Percentiles rank a stretch among this genome's conserved stretches.
phyloP scores from a whole-genome alignment of 1,140 invertebrate genomes.

The Chironomus striatipennis region DNA sequence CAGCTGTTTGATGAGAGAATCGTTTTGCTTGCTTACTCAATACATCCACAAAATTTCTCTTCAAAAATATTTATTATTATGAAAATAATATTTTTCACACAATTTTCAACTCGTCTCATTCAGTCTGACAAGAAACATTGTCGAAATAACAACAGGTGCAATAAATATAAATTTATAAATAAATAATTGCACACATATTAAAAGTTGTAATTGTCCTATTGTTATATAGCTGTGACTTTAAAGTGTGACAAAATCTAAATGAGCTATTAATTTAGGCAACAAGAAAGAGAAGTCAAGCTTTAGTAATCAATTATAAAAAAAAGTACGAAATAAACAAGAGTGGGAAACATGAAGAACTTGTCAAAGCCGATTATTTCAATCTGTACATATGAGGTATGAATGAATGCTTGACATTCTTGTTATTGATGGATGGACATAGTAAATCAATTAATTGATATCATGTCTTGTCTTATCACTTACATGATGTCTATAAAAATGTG shows the following conservation, averaged over 20 bases:
- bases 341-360: background rate
- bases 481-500: too few relatives aligned
- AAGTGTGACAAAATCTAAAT: too few relatives aligned
- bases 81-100: background rate
- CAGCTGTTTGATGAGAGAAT: background rate
- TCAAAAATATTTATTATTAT: background rate
- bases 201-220: too few relatives aligned
- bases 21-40: background rate
- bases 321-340: too few relatives aligned
- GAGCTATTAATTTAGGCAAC: too few relatives aligned
- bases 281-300: too few relatives aligned
- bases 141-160: background rate
- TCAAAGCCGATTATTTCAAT: slow-evolving; percentile 16
- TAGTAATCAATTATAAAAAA: background rate
- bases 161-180: background rate
- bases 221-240: too few relatives aligned
- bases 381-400: slow-evolving; percentile 8
- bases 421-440: background rate
- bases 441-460: background rate
- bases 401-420: background rate
- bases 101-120: background rate
- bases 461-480: background rate
- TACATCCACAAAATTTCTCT: background rate
- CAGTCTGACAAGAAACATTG: background rate
- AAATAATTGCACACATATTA: too few relatives aligned